These are phyloP conservation scores for Danio choprae DNA, from an alignment of 2,797 vertebrate genomes.

Conservation along the genomic window DNA sequence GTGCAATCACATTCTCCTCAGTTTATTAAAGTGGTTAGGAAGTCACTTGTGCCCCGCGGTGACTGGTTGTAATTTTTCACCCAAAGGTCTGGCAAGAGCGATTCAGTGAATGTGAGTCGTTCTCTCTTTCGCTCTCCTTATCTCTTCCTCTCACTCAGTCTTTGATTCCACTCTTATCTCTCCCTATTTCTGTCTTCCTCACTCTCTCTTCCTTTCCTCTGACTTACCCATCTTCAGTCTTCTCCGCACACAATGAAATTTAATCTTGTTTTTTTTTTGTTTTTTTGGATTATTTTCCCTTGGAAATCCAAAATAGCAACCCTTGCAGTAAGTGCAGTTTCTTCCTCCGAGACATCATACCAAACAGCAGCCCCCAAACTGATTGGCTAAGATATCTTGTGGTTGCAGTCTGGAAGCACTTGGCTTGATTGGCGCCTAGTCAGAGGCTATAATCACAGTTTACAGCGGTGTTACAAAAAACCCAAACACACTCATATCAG, in stretches of 20 bases:
- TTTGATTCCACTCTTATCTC: slow-evolving; percentile 48
- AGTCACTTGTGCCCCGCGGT: slow-evolving; percentile 72
- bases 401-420: slow-evolving; percentile 64
- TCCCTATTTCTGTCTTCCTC: slow-evolving; percentile 43
- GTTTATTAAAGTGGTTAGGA: slow-evolving; percentile 81
- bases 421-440: slow-evolving; percentile 69
- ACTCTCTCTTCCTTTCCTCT: slow-evolving; percentile 26
- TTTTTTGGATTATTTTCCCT: slow-evolving; percentile 45
- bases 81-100: slow-evolving; percentile 59
- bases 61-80: slow-evolving; percentile 57
- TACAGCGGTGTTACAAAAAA: slow-evolving; percentile 66
- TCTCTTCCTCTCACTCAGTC: slow-evolving; percentile 40
- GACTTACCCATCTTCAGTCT: slow-evolving; percentile 55
- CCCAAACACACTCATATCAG: slow-evolving; percentile 67
- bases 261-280: slow-evolving; percentile 68
- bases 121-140: slow-evolving; percentile 39
- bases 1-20: slow-evolving; percentile 76
- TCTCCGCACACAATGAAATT: slow-evolving; percentile 67
- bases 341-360: slow-evolving; percentile 61
- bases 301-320: slow-evolving; percentile 72
- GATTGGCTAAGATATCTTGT: slow-evolving; percentile 72
- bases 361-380: slow-evolving; percentile 66
- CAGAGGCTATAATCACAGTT: slow-evolving; percentile 67
- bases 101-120: slow-evolving; percentile 65
- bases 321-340: slow-evolving; percentile 72